Base-by-base conservation (phyloP, 2,888 invertebrate species). In the Drymonia ruficornis region DNA sequence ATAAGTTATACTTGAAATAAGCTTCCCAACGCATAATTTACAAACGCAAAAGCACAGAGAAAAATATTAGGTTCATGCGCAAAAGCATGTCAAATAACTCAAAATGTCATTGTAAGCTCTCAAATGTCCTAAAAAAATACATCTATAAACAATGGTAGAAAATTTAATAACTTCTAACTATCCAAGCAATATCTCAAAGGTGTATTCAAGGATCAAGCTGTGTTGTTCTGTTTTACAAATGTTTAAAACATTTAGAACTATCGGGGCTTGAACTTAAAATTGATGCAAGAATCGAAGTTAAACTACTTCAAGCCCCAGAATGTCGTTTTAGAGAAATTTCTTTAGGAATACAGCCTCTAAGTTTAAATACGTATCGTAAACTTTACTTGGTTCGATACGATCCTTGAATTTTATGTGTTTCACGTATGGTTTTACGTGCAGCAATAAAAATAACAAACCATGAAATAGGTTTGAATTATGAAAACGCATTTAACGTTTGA, bases 321-420 rank as follows among this genome's bases (percentile, higher is more conserved):
- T 50, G 36, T 49, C 13, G 15, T 42, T 45, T 16, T 50, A 43
- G 55, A 53, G 48, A 28, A 43, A n/a, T 56, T 42, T 42, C 1
- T 38, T 38, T 38, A n/a, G 31, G 31, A 31, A 31, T n/a, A 38
- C n/a, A 38, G 38, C 38, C 38, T 15, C 19, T 11, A 19, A 23
- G 19, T 43, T 43, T 43, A 19, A 43, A 6, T 8, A 13, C 42
- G 42, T 42, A 42, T 18, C 42, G n/a, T 6, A n/a, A 38, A 38
- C 6, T 31, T 31, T 31, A 31, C 36, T 36, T 13, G 36, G 13
- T n/a, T 12, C 31, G 31, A 7, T 34, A 34, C 36, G 36, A 36
- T 13, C 36, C 13, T 31, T 31, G 36, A n/a, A 16, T 16, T 9
- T 16, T 40, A 40, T 16, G 16, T 9, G 16, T 63, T 63, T 55